Conservation (phyloP, 1,140 invertebrate species). For the Tetramorium alpestre region DNA sequence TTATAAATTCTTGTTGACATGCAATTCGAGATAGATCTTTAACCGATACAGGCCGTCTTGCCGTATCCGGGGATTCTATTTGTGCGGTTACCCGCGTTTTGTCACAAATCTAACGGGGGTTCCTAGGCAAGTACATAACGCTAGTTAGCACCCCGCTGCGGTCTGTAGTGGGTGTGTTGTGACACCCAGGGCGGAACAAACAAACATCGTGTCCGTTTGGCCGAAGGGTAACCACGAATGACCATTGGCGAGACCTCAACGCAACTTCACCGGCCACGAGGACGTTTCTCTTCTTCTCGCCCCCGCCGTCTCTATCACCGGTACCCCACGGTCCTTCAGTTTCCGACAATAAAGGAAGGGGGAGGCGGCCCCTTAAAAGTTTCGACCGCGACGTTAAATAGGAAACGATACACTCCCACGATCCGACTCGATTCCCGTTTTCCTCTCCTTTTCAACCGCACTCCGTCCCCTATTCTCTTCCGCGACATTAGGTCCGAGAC, state of each 20-base stretch:
- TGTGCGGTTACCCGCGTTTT: conserved; percentile 6
- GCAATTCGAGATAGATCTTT: conserved; percentile 5
- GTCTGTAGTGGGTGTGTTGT: conserved; percentile 82
- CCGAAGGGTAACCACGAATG: conserved; percentile 67
- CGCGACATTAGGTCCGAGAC: conserved; percentile 71
- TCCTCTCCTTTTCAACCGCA: conserved; percentile 48
- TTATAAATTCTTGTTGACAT: neutral
- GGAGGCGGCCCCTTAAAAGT: conserved; percentile 68
- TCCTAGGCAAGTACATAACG: conserved; percentile 76
- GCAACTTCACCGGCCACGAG: conserved; percentile 75
- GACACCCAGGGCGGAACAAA: conserved; percentile 80
- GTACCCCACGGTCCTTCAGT: conserved; percentile 15
- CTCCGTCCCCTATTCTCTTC: conserved; percentile 61
- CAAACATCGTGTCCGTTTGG: conserved; percentile 80
- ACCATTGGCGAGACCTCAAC: conserved; percentile 74
- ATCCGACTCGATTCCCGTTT: conserved; percentile 67
- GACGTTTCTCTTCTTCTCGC: conserved; percentile 17
- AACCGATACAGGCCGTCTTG: neutral
- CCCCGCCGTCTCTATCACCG: neutral
- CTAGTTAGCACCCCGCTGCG: conserved; percentile 81
- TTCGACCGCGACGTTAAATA: conserved; percentile 74
- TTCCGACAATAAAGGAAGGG: conserved; percentile 71
- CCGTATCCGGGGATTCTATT: neutral
- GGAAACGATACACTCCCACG: conserved; percentile 74
- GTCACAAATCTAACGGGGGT: conserved; percentile 48